Percentiles rank a stretch among this genome's conserved stretches.
Conservation (phyloP, 2,797 vertebrate species). For the Setipinna tenuifilis region DNA sequence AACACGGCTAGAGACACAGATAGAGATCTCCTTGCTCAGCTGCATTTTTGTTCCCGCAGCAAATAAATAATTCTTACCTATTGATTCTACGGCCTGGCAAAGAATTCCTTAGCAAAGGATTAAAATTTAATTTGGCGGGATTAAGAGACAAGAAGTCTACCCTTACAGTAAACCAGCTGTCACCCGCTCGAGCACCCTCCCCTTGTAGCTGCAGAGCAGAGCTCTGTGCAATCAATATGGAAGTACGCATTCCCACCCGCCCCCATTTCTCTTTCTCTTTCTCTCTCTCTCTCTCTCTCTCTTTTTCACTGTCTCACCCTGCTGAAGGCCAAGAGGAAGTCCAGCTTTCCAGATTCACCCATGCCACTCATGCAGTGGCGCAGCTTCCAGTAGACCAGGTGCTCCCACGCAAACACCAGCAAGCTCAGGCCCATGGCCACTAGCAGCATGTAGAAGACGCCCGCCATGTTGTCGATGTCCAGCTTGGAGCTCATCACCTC, state of each 20-base stretch:
- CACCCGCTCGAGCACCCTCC: neutral
- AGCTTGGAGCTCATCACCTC: conserved; percentile 91
- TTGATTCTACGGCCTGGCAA: neutral
- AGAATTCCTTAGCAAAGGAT: conserved; percentile 19
- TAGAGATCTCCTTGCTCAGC: neutral
- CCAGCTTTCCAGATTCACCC: conserved; percentile 83
- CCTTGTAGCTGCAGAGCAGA: neutral
- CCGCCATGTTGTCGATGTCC: conserved; percentile 83
- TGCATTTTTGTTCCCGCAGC: neutral
- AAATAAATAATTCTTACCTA: conserved; percentile 22
- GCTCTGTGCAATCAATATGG: neutral
- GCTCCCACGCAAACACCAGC: conserved; percentile 84
- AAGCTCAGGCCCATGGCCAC: conserved; percentile 83
- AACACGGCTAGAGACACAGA: neutral
- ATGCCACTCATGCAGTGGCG: conserved; percentile 87
- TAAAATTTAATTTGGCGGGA: conserved; percentile 21
- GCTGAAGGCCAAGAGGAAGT: conserved; percentile 90
- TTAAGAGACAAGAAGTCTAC: neutral
- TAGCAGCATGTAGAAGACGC: conserved; percentile 84
- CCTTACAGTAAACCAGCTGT: neutral
- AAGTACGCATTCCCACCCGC: neutral
- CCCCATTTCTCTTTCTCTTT: neutral
- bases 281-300: neutral
- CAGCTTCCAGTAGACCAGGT: conserved; percentile 90
- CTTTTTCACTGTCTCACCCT: conserved; percentile 74